Evolutionary conservation across 2,113 vertebrate species (phyloP), one percentile per base, ranked within the genome.

Genomic region (Accipiter virgatus): DNA sequence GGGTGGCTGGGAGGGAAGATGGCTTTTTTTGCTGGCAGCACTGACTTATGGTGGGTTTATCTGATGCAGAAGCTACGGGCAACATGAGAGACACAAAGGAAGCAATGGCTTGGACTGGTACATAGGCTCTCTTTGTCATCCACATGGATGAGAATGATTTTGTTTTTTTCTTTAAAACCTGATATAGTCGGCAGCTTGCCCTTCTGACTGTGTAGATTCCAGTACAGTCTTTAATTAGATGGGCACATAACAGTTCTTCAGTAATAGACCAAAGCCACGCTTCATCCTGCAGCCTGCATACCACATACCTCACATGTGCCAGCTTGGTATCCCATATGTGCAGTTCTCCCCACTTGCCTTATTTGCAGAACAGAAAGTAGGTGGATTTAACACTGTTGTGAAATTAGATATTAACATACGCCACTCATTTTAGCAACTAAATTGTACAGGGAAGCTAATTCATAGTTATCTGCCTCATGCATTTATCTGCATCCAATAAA

Each of bases 301-400:
- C 50, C 43, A 14, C 63, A 34, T 34, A 32, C 38, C 59, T 87
- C 73, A 45, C 34, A 9, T 62, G 50, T 77, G 50, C 90, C 83
- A 83, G 65, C 40, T 79, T 52, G 56, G 40, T 59, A 36, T 47
- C 68, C 86, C 68, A 42, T 88, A 81, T 84, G 77, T 43, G 83
- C 94, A 34, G 38, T 16, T 66, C 25, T 36, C 55, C 10, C 26
- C 1, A 1, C 80, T 78, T 43, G 27, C 61, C 65, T 78, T 78
- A 89, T 82, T 68, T 79, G 38, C 40, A 65, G 87, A 89, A 86
- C 58, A 81, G 55, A 91, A 94, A 95, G 90, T 83, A 95, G 92
- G 85, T 81, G 93, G 82, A 93, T 96, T 94, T 93, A 95, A 86
- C 63, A 66, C 85, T 21, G 11, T 23, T 48, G 27, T 66, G 78